Evolutionary conservation across 2,113 vertebrate species (phyloP).

Genomic region (Hippocampus zosterae): DNA sequence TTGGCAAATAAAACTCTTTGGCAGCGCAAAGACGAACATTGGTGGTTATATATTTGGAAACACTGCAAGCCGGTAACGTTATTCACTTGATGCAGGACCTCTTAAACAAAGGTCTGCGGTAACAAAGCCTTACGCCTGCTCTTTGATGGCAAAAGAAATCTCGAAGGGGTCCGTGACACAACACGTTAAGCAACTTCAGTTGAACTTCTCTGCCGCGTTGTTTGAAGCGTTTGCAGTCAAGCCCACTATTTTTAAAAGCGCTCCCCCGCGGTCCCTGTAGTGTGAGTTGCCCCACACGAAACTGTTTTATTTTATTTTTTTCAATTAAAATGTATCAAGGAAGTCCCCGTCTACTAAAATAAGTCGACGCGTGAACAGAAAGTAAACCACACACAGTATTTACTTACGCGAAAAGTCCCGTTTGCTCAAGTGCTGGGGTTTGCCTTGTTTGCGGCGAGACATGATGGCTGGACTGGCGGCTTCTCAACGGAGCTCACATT

Average conservation of each 20-base stretch:
- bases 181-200: conserved; percentile 26
- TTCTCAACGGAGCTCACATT: conserved; percentile 65
- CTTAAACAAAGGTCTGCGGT: conserved; percentile 54
- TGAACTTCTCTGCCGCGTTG: conserved; percentile 13
- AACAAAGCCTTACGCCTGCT: conserved; percentile 52
- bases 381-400: not conserved
- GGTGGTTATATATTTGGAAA: not conserved
- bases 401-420: conserved; percentile 99
- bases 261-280: not conserved
- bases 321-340: conserved; percentile 11
- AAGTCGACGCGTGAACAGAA: not conserved
- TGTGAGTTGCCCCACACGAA: not conserved
- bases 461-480: conserved; percentile 83
- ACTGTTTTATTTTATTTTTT: too few relatives aligned
- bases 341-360: conserved; percentile 31
- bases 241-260: not conserved
- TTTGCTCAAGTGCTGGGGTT: conserved; percentile 99
- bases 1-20: conserved; percentile 8
- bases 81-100: not conserved
- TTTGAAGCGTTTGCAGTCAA: conserved; percentile 33
- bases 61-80: conserved; percentile 28
- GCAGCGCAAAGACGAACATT: not conserved
- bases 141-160: conserved; percentile 64
- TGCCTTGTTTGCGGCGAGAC: conserved; percentile 99
- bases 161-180: conserved; percentile 39